Evolutionary conservation across 2,888 invertebrate genomes (phyloP).

Genomic region (Sesia bembeciformis): DNA sequence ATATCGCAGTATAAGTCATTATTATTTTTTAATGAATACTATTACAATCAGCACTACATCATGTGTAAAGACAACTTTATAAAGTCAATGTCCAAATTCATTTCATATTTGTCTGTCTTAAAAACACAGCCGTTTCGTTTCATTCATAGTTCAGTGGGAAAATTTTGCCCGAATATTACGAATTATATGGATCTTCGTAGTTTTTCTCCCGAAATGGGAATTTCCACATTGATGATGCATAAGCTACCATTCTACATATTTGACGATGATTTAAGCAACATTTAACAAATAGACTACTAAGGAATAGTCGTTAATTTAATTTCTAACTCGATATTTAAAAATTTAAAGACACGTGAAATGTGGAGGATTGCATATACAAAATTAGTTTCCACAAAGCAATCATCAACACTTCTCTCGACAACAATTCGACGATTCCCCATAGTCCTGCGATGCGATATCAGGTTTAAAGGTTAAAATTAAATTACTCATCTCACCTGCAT

Average conservation of each 20-base stretch:
- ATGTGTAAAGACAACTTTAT: conserved; percentile 38
- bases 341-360: conserved; percentile 31
- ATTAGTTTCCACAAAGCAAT: conserved; percentile 33
- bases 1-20: background rate
- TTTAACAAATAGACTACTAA: conserved; percentile 32
- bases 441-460: conserved; percentile 26
- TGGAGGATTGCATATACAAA: conserved; percentile 47
- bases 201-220: conserved; percentile 40
- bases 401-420: conserved; percentile 46
- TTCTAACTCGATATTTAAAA: background rate
- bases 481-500: conserved; percentile 71
- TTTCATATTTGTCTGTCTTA: conserved; percentile 10
- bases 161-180: conserved; percentile 42
- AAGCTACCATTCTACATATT: conserved; percentile 38
- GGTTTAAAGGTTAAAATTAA: conserved; percentile 21
- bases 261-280: conserved; percentile 57
- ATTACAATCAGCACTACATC: conserved; percentile 17
- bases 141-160: conserved; percentile 47
- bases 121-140: conserved; percentile 36
- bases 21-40: conserved; percentile 1
- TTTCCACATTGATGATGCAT: conserved; percentile 47
- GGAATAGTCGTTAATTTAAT: conserved; percentile 28
- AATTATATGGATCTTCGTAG: conserved; percentile 60
- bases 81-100: conserved; percentile 9
- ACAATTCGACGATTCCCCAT: conserved; percentile 41